Evolutionary conservation across 1,140 invertebrate species (phyloP).

Genomic region (Ephestia elutella): DNA sequence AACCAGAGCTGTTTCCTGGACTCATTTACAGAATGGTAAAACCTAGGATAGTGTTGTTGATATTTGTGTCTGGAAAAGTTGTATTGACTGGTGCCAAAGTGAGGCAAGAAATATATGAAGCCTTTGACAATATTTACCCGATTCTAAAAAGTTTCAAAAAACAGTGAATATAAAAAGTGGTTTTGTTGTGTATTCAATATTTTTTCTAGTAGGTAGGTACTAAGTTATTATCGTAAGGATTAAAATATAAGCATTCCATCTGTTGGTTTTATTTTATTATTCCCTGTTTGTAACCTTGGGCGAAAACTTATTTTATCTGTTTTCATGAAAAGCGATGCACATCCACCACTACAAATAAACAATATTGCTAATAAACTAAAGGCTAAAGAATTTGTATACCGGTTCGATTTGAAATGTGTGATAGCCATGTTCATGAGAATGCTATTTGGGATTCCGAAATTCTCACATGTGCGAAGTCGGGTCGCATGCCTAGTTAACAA

Average conservation of each 20-base stretch:
- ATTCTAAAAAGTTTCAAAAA: conserved; percentile 99
- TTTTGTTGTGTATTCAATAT: background rate
- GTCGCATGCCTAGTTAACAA: too few relatives aligned
- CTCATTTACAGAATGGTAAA: conserved; percentile 99
- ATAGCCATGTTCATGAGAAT: too few relatives aligned
- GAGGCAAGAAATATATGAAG: conserved; percentile 98
- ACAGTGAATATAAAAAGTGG: conserved; percentile 71
- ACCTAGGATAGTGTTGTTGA: conserved; percentile 98
- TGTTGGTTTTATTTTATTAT: conserved; percentile 3
- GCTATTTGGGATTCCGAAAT: too few relatives aligned
- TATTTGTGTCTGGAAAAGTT: conserved; percentile 99
- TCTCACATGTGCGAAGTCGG: too few relatives aligned
- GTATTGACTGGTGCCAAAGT: conserved; percentile 99
- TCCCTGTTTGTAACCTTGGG: background rate
- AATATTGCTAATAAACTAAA: too few relatives aligned
- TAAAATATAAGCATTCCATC: conserved; percentile 5
- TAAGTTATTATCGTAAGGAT: conserved; percentile 12
- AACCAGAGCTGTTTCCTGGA: conserved; percentile 97
- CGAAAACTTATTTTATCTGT: too few relatives aligned
- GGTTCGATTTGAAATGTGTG: too few relatives aligned
- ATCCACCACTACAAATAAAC: too few relatives aligned
- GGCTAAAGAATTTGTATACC: too few relatives aligned
- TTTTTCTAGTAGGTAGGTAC: conserved; percentile 15
- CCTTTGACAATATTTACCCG: conserved; percentile 99
- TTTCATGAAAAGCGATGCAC: too few relatives aligned